Percentiles rank a stretch among this genome's conserved stretches.
phyloP scores from a whole-genome alignment of 2,888 invertebrate species.

The Drosophila nigricruria region DNA sequence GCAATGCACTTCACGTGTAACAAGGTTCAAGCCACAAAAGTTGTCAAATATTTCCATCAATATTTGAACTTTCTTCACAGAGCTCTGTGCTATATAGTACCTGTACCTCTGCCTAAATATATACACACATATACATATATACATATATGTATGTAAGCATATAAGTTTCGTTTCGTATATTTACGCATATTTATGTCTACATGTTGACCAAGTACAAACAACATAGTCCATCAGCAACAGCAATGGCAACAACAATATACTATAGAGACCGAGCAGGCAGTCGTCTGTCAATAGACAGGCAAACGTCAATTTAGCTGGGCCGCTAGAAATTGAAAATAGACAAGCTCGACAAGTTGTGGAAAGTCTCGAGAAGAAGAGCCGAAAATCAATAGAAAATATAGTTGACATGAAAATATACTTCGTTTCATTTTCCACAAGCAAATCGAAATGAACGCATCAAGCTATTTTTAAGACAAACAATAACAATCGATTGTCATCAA shows the following conservation, averaged over 20 bases:
- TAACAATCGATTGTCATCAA: conserved; percentile 15
- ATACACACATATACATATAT: background rate
- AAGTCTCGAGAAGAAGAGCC: conserved; percentile 29
- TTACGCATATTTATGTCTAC: conserved; percentile 74
- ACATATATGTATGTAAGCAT: conserved; percentile 1
- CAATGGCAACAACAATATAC: conserved; percentile 19
- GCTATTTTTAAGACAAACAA: conserved; percentile 14
- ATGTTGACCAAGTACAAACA: conserved; percentile 71
- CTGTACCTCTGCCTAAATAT: background rate
- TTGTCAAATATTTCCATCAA: conserved; percentile 42
- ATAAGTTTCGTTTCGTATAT: conserved; percentile 55
- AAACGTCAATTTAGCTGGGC: conserved; percentile 69
- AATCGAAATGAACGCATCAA: conserved; percentile 3
- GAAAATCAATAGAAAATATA: conserved; percentile 47
- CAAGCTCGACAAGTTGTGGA: conserved; percentile 46
- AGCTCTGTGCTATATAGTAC: conserved; percentile 10
- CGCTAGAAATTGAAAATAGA: conserved; percentile 75
- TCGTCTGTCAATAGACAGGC: conserved; percentile 73
- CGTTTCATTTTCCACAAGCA: conserved; percentile 23
- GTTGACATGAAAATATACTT: conserved; percentile 53
- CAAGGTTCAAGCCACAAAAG: conserved; percentile 4
- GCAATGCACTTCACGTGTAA: conserved; percentile 29
- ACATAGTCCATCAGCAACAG: conserved; percentile 38
- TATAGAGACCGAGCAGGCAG: conserved; percentile 34
- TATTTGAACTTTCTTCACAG: conserved; percentile 72